Evolutionary conservation across 2,888 invertebrate species (phyloP), one percentile per base, ranked within the genome.

Genomic region (Sturmia bella): DNA sequence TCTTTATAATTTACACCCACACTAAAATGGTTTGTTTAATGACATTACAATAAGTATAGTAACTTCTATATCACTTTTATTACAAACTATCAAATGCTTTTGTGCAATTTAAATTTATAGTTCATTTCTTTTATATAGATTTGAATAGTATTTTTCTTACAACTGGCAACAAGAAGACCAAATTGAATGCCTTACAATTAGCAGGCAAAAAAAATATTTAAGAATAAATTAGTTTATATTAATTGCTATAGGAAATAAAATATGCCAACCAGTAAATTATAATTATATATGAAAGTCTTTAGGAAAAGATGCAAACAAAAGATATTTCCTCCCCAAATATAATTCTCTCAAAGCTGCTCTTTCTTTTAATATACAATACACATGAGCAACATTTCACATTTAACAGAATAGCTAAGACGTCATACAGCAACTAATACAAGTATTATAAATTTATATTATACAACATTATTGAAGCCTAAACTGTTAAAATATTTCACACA

Each of bases 51-150:
- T 63, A 76, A 54, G 39, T 57, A 59, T 27, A 43, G 50, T 32
- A 37, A 39, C 24, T 50, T 69, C 32, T 69, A 73, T 73, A 73
- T 73, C 66, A 73, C 59, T 59, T 45, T 68, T 39, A 72, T 66
- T 37, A 17, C 52, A 76, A 76, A 69, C 52, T 61, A 61, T 76
- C 69, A 69, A 76, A 69, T 6, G 54, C 27, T 57, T 50, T 70
- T 56, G 3, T 21, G 57, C 39, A 59, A 59, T 68, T 66, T 41
- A 68, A 41, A 76, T 61, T 61, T 45, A 37, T 50, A 69, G 54
- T 69, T 63, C 45, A 9, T 21, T 27, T 37, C 3, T 32, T 32
- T 32, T 15, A 21, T 13, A 61, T 54, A 52, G 6, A 50, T 57
- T 75, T 57, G 48, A 48, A 54, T 7, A 39, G 64, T 41, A 48